Conservation (phyloP, 2,113 vertebrate genomes). For the Poecile atricapillus region DNA sequence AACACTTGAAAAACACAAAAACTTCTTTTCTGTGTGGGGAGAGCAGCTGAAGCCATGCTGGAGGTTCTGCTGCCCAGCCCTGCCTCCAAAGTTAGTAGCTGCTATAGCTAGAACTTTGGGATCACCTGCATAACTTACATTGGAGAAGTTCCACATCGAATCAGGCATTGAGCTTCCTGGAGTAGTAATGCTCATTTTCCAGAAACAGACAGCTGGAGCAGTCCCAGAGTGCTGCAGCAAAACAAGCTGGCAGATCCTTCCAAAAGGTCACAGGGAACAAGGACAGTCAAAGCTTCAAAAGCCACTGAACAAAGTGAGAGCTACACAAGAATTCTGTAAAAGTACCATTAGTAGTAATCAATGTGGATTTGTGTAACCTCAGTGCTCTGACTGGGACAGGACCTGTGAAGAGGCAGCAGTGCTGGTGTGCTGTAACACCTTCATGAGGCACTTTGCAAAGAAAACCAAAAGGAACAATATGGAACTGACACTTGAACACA, state of each 20-base stretch:
- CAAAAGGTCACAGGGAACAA: fast-evolving
- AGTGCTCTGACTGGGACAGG: not conserved
- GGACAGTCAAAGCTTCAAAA: not conserved
- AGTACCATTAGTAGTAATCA: not conserved
- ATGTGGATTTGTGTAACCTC: not conserved
- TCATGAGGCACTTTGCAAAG: not conserved
- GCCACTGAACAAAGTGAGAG: not conserved
- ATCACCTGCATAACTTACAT: not conserved
- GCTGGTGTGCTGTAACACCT: not conserved
- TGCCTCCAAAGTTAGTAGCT: not conserved
- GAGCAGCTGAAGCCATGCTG: not conserved
- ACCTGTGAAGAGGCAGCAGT: not conserved
- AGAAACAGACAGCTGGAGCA: not conserved
- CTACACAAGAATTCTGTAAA: not conserved
- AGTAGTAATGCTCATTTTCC: not conserved
- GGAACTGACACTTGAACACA: not conserved
- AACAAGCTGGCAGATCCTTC: not conserved
- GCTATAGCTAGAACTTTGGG: not conserved
- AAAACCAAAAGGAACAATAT: not conserved
- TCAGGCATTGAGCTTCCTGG: not conserved
- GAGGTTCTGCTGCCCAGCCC: not conserved
- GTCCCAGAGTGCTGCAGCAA: not conserved
- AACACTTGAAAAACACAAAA: not conserved
- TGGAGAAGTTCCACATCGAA: not conserved
- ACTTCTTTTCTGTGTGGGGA: fast-evolving